These are phyloP conservation scores for Chitala chitala DNA, from an alignment of 2,113 vertebrate genomes.

Conservation along the genomic window DNA sequence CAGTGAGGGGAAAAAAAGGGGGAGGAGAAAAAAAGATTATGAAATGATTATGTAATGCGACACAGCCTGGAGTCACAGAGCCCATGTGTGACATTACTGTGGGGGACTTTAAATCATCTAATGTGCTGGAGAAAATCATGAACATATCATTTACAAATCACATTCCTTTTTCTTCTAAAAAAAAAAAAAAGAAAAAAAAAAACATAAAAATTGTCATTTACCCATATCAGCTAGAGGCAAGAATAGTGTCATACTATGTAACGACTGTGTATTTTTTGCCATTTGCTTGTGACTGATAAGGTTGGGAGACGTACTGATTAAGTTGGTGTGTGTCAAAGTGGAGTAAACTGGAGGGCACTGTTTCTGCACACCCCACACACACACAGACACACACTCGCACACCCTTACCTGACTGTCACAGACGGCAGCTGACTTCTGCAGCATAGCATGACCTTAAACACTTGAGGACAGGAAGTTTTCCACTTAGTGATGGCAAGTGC, in stretches of 20 bases:
- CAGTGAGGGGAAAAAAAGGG: too few relatives aligned
- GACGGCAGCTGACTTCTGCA: too few relatives aligned
- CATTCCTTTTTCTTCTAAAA: neutral
- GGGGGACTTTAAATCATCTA: neutral
- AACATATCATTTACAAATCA: neutral
- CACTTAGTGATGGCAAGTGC: too few relatives aligned
- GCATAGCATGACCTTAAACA: too few relatives aligned
- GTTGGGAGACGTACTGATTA: neutral
- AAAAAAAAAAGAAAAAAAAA: too few relatives aligned
- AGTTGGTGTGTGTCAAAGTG: neutral
- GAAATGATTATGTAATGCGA: neutral
- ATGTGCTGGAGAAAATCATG: neutral
- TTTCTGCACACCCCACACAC: too few relatives aligned
- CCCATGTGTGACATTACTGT: neutral
- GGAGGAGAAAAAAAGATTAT: neutral
- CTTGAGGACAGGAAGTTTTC: too few relatives aligned
- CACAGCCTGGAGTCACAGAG: neutral
- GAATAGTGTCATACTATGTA: slow-evolving; percentile 2
- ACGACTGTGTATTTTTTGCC: neutral
- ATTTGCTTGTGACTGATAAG: too few relatives aligned
- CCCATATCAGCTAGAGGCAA: neutral
- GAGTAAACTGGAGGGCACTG: neutral
- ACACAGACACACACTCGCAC: too few relatives aligned
- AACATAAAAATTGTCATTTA: neutral
- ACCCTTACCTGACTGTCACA: too few relatives aligned